A percentile compares a stretch with the other conserved stretches of the same genome.
phyloP scores from a whole-genome alignment of 2,888 invertebrate genomes.

The Tachystola acroxantha region DNA sequence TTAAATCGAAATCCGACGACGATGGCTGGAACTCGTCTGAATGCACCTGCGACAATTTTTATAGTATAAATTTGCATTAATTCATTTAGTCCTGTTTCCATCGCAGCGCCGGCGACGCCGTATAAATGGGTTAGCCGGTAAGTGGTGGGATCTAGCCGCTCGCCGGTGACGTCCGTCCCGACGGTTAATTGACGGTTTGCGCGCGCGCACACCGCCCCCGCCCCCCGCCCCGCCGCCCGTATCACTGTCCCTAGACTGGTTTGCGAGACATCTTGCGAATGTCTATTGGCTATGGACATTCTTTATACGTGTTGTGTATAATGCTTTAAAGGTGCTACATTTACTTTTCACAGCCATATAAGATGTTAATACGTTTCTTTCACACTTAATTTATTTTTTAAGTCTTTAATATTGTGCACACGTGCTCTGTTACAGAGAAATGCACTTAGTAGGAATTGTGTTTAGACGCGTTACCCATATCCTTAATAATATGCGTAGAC shows the following conservation, averaged over 20 bases:
- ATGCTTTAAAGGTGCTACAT: slow-evolving; percentile 11
- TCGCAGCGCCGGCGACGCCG: slow-evolving; percentile 34
- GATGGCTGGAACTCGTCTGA: slow-evolving; percentile 67
- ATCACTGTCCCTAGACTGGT: slow-evolving; percentile 35
- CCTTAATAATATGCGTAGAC: slow-evolving; percentile 4
- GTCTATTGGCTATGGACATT: slow-evolving; percentile 24
- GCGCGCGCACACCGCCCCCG: slow-evolving; percentile 16
- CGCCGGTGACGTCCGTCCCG: slow-evolving; percentile 18
- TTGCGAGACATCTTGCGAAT: slow-evolving; percentile 41
- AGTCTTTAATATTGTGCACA: slow-evolving; percentile 29
- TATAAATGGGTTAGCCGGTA: slow-evolving; percentile 77
- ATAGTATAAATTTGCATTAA: slow-evolving; percentile 78
- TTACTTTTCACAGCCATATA: slow-evolving; percentile 9
- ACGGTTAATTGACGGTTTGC: slow-evolving; percentile 24
- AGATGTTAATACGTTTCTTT: slow-evolving; percentile 20
- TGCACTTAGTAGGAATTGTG: slow-evolving; percentile 39
- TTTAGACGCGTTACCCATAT: slow-evolving; percentile 17
- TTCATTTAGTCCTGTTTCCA: slow-evolving; percentile 76
- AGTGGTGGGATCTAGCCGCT: slow-evolving; percentile 63
- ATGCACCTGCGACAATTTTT: slow-evolving; percentile 78
- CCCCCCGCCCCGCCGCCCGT: slow-evolving; percentile 18
- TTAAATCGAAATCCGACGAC: slow-evolving; percentile 67
- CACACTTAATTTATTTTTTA: slow-evolving; percentile 21
- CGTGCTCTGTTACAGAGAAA: slow-evolving; percentile 58
- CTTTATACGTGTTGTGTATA: slow-evolving; percentile 22